Percentiles rank a stretch among this genome's conserved stretches.
These are phyloP conservation scores for Sinopyrophorus schimmeli DNA, from an alignment of 2,888 invertebrate species.

Conservation along the genomic window DNA sequence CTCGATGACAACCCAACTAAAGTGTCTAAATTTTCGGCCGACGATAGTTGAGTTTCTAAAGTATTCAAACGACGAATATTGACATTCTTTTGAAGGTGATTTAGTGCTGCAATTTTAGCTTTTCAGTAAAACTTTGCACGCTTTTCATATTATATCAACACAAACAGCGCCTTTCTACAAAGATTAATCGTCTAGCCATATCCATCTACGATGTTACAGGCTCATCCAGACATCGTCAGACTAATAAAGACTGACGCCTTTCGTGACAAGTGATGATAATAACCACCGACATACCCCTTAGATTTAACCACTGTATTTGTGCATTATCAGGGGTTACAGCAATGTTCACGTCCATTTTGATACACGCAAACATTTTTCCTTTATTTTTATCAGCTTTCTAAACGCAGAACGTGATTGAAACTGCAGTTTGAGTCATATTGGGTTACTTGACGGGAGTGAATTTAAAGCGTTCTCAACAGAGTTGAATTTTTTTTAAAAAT, in stretches of 20 bases:
- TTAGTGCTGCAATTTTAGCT: too few species aligned
- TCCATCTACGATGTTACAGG: conserved; percentile 12
- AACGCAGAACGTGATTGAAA: too few species aligned
- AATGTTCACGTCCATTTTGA: conserved; percentile 2
- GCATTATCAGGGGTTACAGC: conserved; percentile 14
- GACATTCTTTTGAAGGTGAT: conserved; percentile 7
- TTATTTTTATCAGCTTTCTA: too few species aligned
- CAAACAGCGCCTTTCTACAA: conserved; percentile 7
- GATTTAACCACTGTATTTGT: conserved; percentile 10
- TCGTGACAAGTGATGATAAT: conserved; percentile 31
- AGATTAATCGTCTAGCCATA: conserved; percentile 22
- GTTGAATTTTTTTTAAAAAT: too few species aligned
- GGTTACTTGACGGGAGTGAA: too few species aligned
- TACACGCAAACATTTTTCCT: not conserved
- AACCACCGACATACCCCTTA: conserved; percentile 26
- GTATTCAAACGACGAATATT: conserved; percentile 7
- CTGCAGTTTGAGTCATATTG: too few species aligned
- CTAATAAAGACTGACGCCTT: conserved; percentile 29
- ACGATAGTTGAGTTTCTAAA: not conserved
- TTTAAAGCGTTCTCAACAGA: too few species aligned
- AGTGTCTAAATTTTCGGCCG: conserved; percentile 15
- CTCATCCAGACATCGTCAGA: conserved; percentile 20
- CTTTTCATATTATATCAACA: too few species aligned
- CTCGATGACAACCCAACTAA: conserved; percentile 6
- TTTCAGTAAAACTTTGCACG: too few species aligned